Conservation (phyloP, 2,113 vertebrate species). For the Nipponia nippon region DNA sequence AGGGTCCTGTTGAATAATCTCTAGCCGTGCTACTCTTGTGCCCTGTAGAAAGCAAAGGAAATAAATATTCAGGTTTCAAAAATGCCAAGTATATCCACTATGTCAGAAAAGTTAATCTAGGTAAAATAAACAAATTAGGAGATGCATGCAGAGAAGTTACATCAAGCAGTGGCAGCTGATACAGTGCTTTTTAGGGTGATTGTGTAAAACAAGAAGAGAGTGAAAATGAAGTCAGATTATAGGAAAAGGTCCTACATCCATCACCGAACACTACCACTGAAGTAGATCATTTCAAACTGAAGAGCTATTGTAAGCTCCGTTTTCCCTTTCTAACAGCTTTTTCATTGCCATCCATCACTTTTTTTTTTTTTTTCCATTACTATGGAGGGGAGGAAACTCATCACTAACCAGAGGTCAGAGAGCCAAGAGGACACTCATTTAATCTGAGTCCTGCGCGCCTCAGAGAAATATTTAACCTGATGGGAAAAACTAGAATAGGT, state of each 20-base stretch:
- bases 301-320: neutral
- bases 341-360: neutral
- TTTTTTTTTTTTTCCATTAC: neutral
- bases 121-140: neutral
- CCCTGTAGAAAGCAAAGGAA: neutral
- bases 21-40: neutral
- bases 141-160: neutral
- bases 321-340: neutral
- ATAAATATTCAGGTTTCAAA: neutral
- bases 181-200: neutral
- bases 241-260: neutral
- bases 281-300: neutral
- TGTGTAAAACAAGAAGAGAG: neutral
- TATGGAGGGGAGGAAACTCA: neutral
- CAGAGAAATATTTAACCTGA: neutral
- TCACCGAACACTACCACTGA: neutral
- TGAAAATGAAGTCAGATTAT: neutral
- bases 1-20: neutral
- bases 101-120: neutral
- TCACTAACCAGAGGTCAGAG: neutral
- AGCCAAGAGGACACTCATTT: neutral
- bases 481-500: neutral
- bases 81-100: neutral
- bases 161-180: neutral
- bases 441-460: neutral